Evolutionary conservation across 2,888 invertebrate genomes (phyloP).

Genomic region (Drosophila quinaria): DNA sequence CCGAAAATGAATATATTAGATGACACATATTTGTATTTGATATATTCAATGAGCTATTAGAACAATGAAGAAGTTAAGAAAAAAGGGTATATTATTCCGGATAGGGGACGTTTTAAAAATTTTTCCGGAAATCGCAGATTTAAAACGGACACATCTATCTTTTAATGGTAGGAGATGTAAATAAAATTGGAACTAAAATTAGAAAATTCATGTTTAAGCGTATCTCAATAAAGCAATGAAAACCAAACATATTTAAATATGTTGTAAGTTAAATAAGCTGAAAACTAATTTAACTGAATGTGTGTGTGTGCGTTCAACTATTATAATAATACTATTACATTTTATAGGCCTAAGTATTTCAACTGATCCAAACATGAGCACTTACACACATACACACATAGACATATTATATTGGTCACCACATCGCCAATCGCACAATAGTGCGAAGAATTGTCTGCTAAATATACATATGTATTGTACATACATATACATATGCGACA

Average conservation of each 20-base stretch:
- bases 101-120: no score
- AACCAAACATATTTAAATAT: not conserved
- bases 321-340: not conserved
- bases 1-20: no score
- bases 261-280: not conserved
- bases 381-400: not conserved
- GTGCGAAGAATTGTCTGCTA: conserved; percentile 19
- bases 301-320: not conserved
- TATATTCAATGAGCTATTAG: no score
- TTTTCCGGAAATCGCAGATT: no score
- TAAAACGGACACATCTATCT: no score
- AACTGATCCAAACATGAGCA: not conserved
- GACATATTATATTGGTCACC: not conserved
- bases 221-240: not conserved
- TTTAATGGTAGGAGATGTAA: not conserved
- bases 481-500: conserved; percentile 4
- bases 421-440: not conserved
- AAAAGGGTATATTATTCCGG: no score
- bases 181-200: no score
- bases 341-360: not conserved
- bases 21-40: no score
- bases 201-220: not conserved
- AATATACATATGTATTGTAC: conserved; percentile 1
- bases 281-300: not conserved
- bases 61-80: no score